Conservation (phyloP, 2,888 invertebrate species). For the Nesidiocoris tenuis region DNA sequence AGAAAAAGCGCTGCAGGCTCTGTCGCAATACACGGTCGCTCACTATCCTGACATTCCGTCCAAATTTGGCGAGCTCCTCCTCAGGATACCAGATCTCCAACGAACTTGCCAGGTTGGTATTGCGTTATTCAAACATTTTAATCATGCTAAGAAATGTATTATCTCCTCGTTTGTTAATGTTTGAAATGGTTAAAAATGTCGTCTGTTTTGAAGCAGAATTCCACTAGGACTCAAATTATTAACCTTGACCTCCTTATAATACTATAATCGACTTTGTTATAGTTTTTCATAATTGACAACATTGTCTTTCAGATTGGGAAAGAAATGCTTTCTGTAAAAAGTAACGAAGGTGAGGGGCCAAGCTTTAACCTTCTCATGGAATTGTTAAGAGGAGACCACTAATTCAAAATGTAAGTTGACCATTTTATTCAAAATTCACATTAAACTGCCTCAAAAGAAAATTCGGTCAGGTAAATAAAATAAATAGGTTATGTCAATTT, state of each 20-base stretch:
- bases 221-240: too few species aligned
- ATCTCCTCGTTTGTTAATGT: too few species aligned
- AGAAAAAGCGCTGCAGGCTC: constrained; percentile 87
- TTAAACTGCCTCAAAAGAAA: too few species aligned
- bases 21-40: constrained; percentile 86
- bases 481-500: too few species aligned
- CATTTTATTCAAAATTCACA: too few species aligned
- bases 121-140: background rate
- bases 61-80: constrained; percentile 89
- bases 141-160: background rate
- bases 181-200: too few species aligned
- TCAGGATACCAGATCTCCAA: constrained; percentile 92
- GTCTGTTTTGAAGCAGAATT: too few species aligned
- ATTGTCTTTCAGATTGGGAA: constrained; percentile 76
- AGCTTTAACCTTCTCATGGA: constrained; percentile 96
- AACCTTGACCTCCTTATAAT: too few species aligned
- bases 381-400: constrained; percentile 89
- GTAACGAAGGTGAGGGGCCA: constrained; percentile 84
- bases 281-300: too few species aligned
- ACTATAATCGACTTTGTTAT: too few species aligned
- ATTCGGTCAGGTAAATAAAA: too few species aligned
- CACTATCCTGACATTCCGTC: constrained; percentile 92
- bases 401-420: constrained; percentile 34
- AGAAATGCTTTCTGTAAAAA: constrained; percentile 83
- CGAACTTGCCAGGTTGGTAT: constrained; percentile 76